phyloP scores from a whole-genome alignment of 2,888 invertebrate species.

The Tricholauxania praeusta region DNA sequence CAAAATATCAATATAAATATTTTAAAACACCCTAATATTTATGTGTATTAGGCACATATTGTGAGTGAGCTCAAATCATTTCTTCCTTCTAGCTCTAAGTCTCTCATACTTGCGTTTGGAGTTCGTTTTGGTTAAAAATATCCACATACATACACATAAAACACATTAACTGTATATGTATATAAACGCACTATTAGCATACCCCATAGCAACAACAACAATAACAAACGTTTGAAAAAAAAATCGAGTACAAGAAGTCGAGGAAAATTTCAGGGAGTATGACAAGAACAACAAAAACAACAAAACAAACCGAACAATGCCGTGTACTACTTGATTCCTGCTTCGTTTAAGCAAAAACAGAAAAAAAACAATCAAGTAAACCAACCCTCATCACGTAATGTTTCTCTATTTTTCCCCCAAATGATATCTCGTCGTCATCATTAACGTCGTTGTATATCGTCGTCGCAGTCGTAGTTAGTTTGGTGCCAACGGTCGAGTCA shows the following conservation, averaged over 20 bases:
- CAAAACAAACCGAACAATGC: background rate
- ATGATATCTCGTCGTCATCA: slow-evolving; percentile 42
- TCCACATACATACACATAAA: background rate
- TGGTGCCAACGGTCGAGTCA: slow-evolving; percentile 35
- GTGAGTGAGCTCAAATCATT: slow-evolving; percentile 14
- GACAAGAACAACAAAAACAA: slow-evolving; percentile 31
- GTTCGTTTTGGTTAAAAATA: slow-evolving; percentile 1
- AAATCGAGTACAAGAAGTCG: slow-evolving; percentile 30
- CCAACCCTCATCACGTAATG: slow-evolving; percentile 49
- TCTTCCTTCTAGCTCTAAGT: slow-evolving; percentile 9
- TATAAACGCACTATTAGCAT: slow-evolving; percentile 29
- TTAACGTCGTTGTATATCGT: background rate
- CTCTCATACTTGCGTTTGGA: slow-evolving; percentile 15
- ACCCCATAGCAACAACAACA: slow-evolving; percentile 19
- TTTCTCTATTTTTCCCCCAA: slow-evolving; percentile 44
- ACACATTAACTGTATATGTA: background rate
- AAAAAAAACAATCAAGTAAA: slow-evolving; percentile 32
- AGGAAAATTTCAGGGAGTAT: slow-evolving; percentile 20
- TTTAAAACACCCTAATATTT: too few relatives aligned
- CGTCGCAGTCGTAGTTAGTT: slow-evolving; percentile 27
- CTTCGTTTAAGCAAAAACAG: background rate
- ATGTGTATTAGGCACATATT: too few relatives aligned
- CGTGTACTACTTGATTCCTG: background rate
- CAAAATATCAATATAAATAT: too few relatives aligned
- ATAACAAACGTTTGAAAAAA: slow-evolving; percentile 14